Evolutionary conservation across 1,140 invertebrate species (phyloP).

Genomic region (honey bee (Apis mellifera)): DNA sequence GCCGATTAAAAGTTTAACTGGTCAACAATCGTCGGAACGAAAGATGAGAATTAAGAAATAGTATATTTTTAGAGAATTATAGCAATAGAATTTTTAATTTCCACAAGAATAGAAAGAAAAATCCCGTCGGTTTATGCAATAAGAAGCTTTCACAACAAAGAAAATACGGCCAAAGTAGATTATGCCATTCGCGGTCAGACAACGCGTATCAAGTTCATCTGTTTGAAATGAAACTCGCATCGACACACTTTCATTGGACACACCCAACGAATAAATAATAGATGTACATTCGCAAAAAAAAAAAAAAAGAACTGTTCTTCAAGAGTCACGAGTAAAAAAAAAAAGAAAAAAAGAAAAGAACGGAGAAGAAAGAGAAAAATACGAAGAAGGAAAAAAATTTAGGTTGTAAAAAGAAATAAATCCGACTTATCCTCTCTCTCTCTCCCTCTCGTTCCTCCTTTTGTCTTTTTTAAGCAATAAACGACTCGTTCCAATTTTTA

Average conservation of each 20-base stretch:
- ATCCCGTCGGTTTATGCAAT: neutral
- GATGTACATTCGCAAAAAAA: neutral
- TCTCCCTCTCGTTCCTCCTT: neutral
- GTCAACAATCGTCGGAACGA: no score
- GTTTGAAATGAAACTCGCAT: constrained; percentile 6
- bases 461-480: neutral
- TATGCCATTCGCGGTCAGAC: constrained; percentile 8
- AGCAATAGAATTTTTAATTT: neutral
- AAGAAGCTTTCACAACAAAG: neutral
- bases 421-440: no score
- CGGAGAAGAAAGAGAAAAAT: neutral
- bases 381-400: neutral
- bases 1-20: neutral
- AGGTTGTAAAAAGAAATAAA: neutral
- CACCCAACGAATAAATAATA: neutral
- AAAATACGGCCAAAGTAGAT: constrained; percentile 25
- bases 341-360: neutral
- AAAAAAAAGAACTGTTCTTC: neutral
- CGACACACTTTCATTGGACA: neutral
- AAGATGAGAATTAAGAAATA: neutral
- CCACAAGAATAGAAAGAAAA: neutral
- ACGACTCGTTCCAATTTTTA: neutral
- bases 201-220: constrained; percentile 23
- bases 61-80: no score
- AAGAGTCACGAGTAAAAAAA: neutral